Conservation (phyloP, 2,888 invertebrate species). For the Euproctis similis region DNA sequence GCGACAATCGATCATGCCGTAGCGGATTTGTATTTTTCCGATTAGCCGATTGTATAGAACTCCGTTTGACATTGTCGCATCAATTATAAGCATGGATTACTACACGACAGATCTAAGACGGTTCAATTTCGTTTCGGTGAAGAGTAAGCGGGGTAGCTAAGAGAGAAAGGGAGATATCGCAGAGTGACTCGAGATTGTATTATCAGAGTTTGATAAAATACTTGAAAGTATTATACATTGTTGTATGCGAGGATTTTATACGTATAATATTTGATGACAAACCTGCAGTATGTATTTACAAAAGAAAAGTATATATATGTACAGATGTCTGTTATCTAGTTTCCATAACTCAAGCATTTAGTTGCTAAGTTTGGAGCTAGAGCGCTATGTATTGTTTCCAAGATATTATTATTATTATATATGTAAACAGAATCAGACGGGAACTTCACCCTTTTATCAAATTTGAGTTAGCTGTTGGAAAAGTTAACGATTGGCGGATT, state of each 20-base stretch:
- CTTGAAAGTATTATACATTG: no score
- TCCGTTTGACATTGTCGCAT: conserved; percentile 71
- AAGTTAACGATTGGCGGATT: conserved; percentile 36
- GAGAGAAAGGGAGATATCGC: conserved; percentile 45
- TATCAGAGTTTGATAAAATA: conserved; percentile 50
- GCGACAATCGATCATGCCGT: conserved; percentile 64
- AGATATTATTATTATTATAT: background rate
- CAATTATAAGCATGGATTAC: conserved; percentile 74
- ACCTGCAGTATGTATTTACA: no score
- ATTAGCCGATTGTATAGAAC: conserved; percentile 57
- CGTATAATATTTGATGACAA: no score
- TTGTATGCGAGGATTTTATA: no score
- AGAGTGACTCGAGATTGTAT: conserved; percentile 49
- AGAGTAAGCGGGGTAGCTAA: conserved; percentile 18
- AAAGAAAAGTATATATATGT: no score
- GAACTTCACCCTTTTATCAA: conserved; percentile 20
- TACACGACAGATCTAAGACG: conserved; percentile 67
- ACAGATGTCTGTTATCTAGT: no score
- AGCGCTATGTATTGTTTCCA: background rate
- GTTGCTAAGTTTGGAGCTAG: no score
- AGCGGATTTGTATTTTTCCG: conserved; percentile 70
- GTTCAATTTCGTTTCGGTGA: conserved; percentile 58
- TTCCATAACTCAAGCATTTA: no score
- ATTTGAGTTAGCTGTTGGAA: conserved; percentile 23
- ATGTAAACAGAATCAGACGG: conserved; percentile 15